These are phyloP conservation scores for Fissipunctia ypsillon DNA, from an alignment of 2,888 invertebrate species.

Conservation along the genomic window DNA sequence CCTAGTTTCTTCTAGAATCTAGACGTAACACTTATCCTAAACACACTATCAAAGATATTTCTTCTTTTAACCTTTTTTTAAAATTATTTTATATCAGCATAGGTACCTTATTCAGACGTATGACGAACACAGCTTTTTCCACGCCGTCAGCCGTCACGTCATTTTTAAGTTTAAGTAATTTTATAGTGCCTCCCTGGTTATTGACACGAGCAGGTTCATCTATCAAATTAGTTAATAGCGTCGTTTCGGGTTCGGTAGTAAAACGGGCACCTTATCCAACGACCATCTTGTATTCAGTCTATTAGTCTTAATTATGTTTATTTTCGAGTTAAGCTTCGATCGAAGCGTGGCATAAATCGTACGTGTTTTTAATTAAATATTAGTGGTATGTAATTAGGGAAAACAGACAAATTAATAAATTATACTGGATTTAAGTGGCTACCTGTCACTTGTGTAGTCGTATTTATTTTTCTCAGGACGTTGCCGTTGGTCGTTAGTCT, in stretches of 20 bases:
- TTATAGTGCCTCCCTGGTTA: conserved; percentile 57
- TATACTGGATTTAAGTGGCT: conserved; percentile 27
- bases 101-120: conserved; percentile 21
- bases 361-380: conserved; percentile 45
- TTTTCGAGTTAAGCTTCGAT: conserved; percentile 49
- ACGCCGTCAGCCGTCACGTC: conserved; percentile 34
- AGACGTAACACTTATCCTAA: not conserved
- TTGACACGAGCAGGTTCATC: conserved; percentile 63
- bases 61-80: too few relatives aligned
- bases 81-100: not conserved
- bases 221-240: conserved; percentile 66
- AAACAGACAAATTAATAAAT: conserved; percentile 44
- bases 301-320: conserved; percentile 61
- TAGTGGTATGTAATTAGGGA: conserved; percentile 43
- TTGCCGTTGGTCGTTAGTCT: not conserved
- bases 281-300: conserved; percentile 55
- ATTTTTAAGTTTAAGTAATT: conserved; percentile 51
- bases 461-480: conserved; percentile 11
- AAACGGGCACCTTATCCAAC: conserved; percentile 55
- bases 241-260: conserved; percentile 47
- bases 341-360: conserved; percentile 47
- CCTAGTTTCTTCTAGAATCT: not conserved
- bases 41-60: not conserved
- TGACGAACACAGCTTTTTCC: not conserved
- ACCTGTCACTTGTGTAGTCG: conserved; percentile 6